Base-by-base conservation (phyloP, 2,888 invertebrate genomes). In the Drosophila neotestacea region DNA sequence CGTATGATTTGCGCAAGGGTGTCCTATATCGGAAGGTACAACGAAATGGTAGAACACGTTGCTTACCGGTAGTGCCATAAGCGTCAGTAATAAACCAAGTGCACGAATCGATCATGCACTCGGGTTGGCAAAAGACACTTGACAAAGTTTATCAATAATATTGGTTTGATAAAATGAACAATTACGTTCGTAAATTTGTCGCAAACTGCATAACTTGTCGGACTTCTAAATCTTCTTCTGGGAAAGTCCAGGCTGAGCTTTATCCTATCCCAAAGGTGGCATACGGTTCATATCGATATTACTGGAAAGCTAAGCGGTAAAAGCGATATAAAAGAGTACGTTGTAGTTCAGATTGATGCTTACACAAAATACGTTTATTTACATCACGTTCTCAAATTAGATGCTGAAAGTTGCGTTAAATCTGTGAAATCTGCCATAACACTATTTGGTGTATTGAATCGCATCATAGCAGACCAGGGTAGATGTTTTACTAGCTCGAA, bases 111-210 rank as follows among this genome's bases (percentile, higher is more conserved):
- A 65, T 65, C 28, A 59, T 65, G 65, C 52, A 59, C 51, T 44
- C 52, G 47, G 59, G 65, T 28, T 52, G 58, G 59, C 39, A 59
- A 54, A 59, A 66, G 59, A 66, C 54, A 10, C 48, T 59, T 41
- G 46, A 48, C 32, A 65, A 65, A 27, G 59, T 34, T 41, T 59
- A 65, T 41, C 36, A 46, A 36, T 46, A 46, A 38, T 46, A 56
- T 46, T 56, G 56, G 41, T 59, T 59, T 41, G 48, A n/a, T 38
- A 48, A 58, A 50, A 44, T 27, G 7, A 6, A 22, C 22, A 52
- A 39, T 13, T 28, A 52, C 28, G 11, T 28, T 39, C 39, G 39
- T 11, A 39, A 39, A 39, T 39, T 52, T 27, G 39, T 52, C 28
- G 47, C 47, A 6, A 51, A 58, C 13, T 58, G 46, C 22, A 58